Conservation (phyloP, 2,113 vertebrate genomes). For the Salvelinus sp. region DNA sequence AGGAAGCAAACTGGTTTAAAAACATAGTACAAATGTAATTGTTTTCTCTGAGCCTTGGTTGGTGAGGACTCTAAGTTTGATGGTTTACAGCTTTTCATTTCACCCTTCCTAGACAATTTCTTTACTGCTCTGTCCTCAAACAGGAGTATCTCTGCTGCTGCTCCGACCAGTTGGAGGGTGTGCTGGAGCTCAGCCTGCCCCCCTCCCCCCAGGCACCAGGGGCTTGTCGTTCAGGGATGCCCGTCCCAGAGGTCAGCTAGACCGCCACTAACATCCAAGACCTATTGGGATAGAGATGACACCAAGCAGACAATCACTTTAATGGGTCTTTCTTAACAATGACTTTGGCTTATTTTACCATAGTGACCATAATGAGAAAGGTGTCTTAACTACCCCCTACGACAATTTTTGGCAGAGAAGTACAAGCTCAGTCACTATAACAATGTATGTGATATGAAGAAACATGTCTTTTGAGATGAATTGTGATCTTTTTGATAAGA, state of each 20-base stretch:
- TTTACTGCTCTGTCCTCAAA: not conserved
- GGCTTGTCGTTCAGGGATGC: slow-evolving; percentile 32
- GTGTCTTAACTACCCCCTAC: not conserved
- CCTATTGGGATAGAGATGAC: slow-evolving; percentile 8
- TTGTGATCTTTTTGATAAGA: slow-evolving; percentile 2
- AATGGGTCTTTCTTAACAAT: not conserved
- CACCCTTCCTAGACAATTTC: not conserved
- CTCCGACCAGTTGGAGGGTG: slow-evolving; percentile 78
- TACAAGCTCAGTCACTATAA: not conserved
- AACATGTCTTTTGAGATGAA: not conserved
- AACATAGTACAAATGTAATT: no score
- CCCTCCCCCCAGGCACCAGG: slow-evolving; percentile 17
- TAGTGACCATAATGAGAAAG: not conserved
- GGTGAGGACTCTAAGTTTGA: not conserved
- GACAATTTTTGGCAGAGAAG: not conserved
- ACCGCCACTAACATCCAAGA: slow-evolving; percentile 48
- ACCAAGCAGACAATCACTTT: slow-evolving; percentile 17
- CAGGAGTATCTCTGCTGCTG: slow-evolving; percentile 84
- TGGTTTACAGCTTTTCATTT: not conserved
- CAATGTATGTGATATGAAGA: not conserved
- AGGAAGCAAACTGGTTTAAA: no score
- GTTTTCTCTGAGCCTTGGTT: no score
- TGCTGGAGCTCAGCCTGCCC: slow-evolving; percentile 77
- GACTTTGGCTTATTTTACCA: not conserved
- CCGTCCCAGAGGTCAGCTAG: slow-evolving; percentile 37